Percentiles rank a stretch among this genome's conserved stretches.
Conservation (phyloP, 2,888 invertebrate species). For the Vandiemenella viatica region DNA sequence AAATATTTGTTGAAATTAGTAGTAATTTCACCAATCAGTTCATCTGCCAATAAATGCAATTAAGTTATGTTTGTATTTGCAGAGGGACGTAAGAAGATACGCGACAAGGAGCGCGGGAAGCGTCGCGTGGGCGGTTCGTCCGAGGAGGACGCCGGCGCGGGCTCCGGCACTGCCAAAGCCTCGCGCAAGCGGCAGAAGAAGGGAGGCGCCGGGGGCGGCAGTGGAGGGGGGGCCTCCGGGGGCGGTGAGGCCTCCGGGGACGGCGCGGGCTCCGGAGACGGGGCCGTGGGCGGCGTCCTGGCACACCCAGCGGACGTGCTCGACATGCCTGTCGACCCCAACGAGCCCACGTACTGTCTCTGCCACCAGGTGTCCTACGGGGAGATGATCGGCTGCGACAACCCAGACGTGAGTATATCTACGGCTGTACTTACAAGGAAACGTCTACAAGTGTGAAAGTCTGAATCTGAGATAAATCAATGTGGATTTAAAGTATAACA, state of each 20-base stretch:
- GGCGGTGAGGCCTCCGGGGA: slow-evolving; percentile 26
- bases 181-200: slow-evolving; percentile 43
- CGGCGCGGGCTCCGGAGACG: slow-evolving; percentile 12
- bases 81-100: slow-evolving; percentile 56
- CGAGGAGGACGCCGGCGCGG: slow-evolving; percentile 35
- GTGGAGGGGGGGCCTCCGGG: slow-evolving; percentile 23
- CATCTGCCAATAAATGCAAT: not conserved
- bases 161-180: slow-evolving; percentile 22
- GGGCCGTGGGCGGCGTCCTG: slow-evolving; percentile 24
- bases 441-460: too few species aligned
- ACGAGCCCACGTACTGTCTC: slow-evolving; percentile 95
- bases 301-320: slow-evolving; percentile 79
- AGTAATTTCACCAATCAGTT: too few species aligned
- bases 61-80: slow-evolving; percentile 13
- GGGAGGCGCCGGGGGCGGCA: slow-evolving; percentile 24
- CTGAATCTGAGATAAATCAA: too few species aligned
- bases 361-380: slow-evolving; percentile 96
- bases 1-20: too few species aligned
- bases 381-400: slow-evolving; percentile 95
- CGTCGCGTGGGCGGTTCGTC: slow-evolving; percentile 31
- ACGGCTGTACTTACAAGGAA: too few species aligned
- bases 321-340: slow-evolving; percentile 87
- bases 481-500: too few species aligned
- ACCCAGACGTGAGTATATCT: slow-evolving; percentile 52
- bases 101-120: slow-evolving; percentile 49